phyloP scores from a whole-genome alignment of 2,113 vertebrate species.

The Ahaetulla prasina region DNA sequence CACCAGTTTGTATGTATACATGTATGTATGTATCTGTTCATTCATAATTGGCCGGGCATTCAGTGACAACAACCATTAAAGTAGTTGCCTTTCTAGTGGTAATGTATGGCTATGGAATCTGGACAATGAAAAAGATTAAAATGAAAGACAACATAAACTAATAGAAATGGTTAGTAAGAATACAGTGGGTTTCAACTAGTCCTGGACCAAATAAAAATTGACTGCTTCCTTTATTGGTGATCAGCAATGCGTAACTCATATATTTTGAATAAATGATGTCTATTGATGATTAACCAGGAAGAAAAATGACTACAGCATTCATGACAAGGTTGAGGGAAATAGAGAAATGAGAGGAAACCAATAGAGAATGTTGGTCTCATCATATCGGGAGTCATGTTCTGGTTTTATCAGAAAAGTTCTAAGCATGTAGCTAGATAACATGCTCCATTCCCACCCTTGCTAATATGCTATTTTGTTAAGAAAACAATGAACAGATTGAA shows the following conservation, averaged over 20 bases:
- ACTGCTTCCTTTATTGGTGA: background rate
- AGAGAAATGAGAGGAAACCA: background rate
- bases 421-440: background rate
- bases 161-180: background rate
- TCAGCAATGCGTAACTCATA: background rate
- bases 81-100: background rate
- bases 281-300: background rate
- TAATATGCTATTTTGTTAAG: background rate
- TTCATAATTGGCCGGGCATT: background rate
- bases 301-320: background rate
- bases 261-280: background rate
- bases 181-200: background rate
- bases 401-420: background rate
- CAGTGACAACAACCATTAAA: background rate
- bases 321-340: background rate
- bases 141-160: background rate
- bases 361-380: background rate
- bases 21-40: background rate
- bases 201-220: background rate
- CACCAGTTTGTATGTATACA: background rate
- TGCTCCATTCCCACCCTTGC: background rate
- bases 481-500: background rate
- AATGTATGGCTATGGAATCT: background rate
- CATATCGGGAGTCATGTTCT: background rate
- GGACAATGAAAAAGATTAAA: background rate